Base-by-base conservation (phyloP, 2,888 invertebrate species). In the Drosophila koepferae region DNA sequence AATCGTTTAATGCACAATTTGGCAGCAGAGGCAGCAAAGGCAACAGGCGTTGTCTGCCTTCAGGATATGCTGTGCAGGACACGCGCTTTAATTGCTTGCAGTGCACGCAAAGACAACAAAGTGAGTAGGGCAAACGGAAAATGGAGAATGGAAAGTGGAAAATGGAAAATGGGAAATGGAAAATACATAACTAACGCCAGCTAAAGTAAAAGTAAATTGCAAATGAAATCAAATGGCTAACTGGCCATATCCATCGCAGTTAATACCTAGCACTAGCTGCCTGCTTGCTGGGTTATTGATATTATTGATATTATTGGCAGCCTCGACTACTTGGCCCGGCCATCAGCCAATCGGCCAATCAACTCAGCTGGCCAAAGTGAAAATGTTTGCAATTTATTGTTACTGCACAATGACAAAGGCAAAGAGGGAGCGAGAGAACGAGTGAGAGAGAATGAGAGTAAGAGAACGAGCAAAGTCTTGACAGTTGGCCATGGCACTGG, bases 381-480 rank as follows among this genome's bases (percentile, higher is more conserved):
- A 79, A 83, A 73, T 72, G 84, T 62, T 77, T 84, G 84, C 84
- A 77, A 79, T 84, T 84, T 85, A 86, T 86, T 74, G 86, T 81
- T 77, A 74, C 77, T 68, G 55, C 68, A 72, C 70, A 63, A 63
- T 53, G 66, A 46, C 44, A 60, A 36, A 14, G 31, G 14, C 5
- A n/a, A n/a, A 14, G 6, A 9, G 49, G 1, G 2, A 31, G 31
- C 9, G 46, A 14, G 14, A 2, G 23, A 46, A 14, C 8, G 41
- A 1, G 44, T 5, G 2, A 2, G 20, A 44, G 44, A 2, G 48
- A 2, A n/a, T n/a, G 9, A 16, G 4, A 5, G 23, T 23, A 14
- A 1, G 23, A 46, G 48, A n/a, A 28, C 23, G 9, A 28, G 48
- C 28, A 9, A 48, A 5, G 49, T 49, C 49, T 49, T 49, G 49